These are phyloP conservation scores for Scaptodrosophila lebanonensis DNA, from an alignment of 1,140 invertebrate genomes.

Conservation along the genomic window DNA sequence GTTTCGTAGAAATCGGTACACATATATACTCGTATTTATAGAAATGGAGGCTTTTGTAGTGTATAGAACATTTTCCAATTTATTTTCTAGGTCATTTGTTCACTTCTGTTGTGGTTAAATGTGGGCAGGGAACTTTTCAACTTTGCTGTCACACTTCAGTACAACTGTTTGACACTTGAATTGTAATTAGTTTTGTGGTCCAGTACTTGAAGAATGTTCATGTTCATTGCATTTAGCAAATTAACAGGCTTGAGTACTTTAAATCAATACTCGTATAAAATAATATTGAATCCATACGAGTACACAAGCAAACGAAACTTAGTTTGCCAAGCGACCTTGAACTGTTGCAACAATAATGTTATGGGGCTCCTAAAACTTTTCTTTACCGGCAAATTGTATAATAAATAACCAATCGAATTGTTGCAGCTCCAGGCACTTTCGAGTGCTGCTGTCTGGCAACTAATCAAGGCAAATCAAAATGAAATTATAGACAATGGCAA, in stretches of 20 bases:
- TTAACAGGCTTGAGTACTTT: constrained; percentile 19
- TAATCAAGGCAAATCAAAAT: constrained; percentile 62
- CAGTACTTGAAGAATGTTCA: constrained; percentile 26
- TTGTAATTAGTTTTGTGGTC: constrained; percentile 71
- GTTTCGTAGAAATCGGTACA: no score
- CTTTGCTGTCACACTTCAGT: no score
- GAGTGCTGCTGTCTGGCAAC: constrained; percentile 50
- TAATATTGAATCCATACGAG: constrained; percentile 4
- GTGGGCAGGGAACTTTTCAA: constrained; percentile 52
- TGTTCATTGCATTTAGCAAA: constrained; percentile 47
- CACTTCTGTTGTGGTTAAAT: constrained; percentile 13
- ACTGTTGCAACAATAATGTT: constrained; percentile 2
- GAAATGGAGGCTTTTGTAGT: no score
- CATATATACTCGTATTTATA: no score
- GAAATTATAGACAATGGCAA: constrained; percentile 72
- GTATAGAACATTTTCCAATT: no score
- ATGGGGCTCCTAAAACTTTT: no score
- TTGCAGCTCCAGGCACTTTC: constrained; percentile 41
- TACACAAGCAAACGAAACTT: neutral
- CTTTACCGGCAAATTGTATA: neutral
- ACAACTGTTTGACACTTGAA: constrained; percentile 64
- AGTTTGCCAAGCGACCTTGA: constrained; percentile 45
- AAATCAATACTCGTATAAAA: constrained; percentile 24
- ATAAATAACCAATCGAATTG: neutral
- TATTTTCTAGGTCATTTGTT: no score